Evolutionary conservation across 2,888 invertebrate genomes (phyloP), one percentile per base, ranked within the genome.

Genomic region (Ochropacha duplaris): DNA sequence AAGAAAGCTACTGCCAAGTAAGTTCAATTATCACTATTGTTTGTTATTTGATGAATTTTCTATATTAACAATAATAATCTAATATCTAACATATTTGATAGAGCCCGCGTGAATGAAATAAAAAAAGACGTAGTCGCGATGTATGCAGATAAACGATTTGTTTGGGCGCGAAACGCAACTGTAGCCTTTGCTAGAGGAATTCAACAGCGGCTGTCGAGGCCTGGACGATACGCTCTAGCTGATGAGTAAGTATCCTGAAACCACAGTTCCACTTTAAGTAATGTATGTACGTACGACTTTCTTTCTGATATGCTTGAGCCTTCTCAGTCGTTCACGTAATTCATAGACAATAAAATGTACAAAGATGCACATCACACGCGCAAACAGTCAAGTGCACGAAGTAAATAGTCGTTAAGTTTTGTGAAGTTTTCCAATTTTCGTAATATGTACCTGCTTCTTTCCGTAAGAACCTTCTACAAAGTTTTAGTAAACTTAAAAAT

Each of bases 91-190:
- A n/a, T n/a, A n/a, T 36, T 36, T 36, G 1, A 24, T 61, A 81
- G 76, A 54, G 70, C 69, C 57, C 72, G 70, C 14, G 67, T 82
- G n/a, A 79, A 80, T 39, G 77, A 81, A 63, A 71, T 83, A 31
- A 87, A 87, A 71, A 84, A 81, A 57, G 86, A 88, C 39, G 69
- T 86, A 9, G 50, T 83, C 22, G 78, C 83, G 1, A 74, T 88
- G 59, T 86, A 80, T 54, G 77, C 71, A 0, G 86, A 88, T 60
- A 87, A 87, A 63, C 78, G 84, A 22, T 88, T 87, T 57, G 52
- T 74, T 8, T 92, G 91, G 92, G 88, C 90, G 0, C 81, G 90
- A 19, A 87, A 90, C 62, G 91, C 92, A 5, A 88, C 90, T 0
- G 86, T 92, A 9, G 83, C 86, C 3, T 88, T 92, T 54, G 92